Percentiles rank a stretch among this genome's conserved stretches.
These are phyloP conservation scores for Lydus trimaculatus DNA, from an alignment of 2,888 invertebrate genomes.

Conservation along the genomic window DNA sequence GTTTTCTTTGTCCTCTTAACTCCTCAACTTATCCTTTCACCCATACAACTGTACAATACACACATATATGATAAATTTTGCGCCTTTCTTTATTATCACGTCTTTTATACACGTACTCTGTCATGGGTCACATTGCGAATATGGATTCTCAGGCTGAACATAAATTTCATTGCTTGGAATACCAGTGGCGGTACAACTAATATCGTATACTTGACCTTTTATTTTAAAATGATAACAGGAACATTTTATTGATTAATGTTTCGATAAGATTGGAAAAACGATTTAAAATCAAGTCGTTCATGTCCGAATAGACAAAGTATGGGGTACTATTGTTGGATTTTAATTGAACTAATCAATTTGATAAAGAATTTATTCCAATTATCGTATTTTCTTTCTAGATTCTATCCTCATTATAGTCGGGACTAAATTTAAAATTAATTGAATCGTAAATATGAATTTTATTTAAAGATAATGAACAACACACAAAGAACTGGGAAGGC, in stretches of 20 bases:
- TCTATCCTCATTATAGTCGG: neutral
- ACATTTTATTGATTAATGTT: too few relatives aligned
- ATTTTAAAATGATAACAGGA: neutral
- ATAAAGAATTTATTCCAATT: neutral
- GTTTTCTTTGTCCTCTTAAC: slow-evolving; percentile 47
- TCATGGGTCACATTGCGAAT: slow-evolving; percentile 25
- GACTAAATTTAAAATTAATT: slow-evolving; percentile 8
- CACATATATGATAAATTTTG: slow-evolving; percentile 34
- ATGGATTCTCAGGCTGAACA: neutral
- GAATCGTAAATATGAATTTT: slow-evolving; percentile 9
- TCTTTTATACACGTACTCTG: slow-evolving; percentile 13
- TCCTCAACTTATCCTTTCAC: slow-evolving; percentile 27
- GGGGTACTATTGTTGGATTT: neutral
- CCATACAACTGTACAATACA: neutral
- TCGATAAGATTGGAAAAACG: too few relatives aligned
- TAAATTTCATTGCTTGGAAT: neutral
- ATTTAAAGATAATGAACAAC: slow-evolving; percentile 1
- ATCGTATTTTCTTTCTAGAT: neutral
- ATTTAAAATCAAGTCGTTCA: neutral
- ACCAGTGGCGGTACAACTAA: neutral
- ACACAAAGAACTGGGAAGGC: neutral
- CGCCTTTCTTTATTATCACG: slow-evolving; percentile 27
- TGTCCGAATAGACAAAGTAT: neutral
- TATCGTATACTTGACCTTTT: too few relatives aligned
- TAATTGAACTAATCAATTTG: neutral